A percentile compares a stretch with the other conserved stretches of the same genome.
phyloP scores from a whole-genome alignment of 2,797 vertebrate genomes.

The Coluber constrictor region DNA sequence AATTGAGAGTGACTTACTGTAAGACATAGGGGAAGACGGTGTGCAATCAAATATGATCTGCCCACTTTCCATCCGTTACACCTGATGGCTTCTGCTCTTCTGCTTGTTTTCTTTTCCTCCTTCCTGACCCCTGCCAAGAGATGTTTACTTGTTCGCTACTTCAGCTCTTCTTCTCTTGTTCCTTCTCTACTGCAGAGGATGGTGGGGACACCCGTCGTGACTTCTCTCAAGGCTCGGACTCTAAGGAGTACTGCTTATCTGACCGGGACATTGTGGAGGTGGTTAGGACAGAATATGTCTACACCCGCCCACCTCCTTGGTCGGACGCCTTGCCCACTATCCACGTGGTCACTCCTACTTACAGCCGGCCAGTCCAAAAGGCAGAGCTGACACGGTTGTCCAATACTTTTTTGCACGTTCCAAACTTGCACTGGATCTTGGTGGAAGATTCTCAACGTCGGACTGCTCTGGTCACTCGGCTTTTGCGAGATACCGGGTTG shows the following conservation, averaged over 20 bases:
- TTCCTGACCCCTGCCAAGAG: not conserved
- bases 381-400: slow-evolving; percentile 92
- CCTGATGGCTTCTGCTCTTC: not conserved
- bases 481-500: slow-evolving; percentile 89
- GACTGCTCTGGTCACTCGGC: slow-evolving; percentile 84
- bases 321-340: slow-evolving; percentile 94
- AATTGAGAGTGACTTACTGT: not conserved
- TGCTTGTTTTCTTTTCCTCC: slow-evolving; percentile 30
- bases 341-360: slow-evolving; percentile 95
- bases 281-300: slow-evolving; percentile 96
- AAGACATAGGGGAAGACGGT: not conserved
- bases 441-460: slow-evolving; percentile 92
- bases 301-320: slow-evolving; percentile 93
- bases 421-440: slow-evolving; percentile 97
- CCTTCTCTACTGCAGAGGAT: slow-evolving; percentile 79
- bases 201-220: slow-evolving; percentile 84
- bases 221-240: slow-evolving; percentile 80
- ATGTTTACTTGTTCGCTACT: not conserved
- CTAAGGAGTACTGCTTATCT: slow-evolving; percentile 93
- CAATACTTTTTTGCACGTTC: slow-evolving; percentile 92
- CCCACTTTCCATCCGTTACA: not conserved
- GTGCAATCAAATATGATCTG: not conserved
- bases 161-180: slow-evolving; percentile 45
- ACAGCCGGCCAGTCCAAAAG: slow-evolving; percentile 94
- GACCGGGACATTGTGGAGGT: slow-evolving; percentile 98